phyloP scores from a whole-genome alignment of 2,113 vertebrate species.

The Alosa alosa region DNA sequence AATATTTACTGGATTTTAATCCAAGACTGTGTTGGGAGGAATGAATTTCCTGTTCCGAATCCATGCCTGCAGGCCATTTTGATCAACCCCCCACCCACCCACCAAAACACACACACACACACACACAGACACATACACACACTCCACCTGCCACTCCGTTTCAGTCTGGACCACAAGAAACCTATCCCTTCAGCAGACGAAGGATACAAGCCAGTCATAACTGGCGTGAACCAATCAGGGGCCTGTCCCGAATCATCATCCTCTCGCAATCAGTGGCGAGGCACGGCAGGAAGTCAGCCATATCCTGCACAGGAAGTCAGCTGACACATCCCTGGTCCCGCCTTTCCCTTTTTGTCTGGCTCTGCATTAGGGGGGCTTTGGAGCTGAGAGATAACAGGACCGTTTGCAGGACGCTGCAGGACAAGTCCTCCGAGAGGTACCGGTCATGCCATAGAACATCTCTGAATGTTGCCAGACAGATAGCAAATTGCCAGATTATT shows the following conservation, averaged over 20 bases:
- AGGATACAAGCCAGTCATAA: neutral
- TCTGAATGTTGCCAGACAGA: neutral
- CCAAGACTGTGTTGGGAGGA: neutral
- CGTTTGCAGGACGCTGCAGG: neutral
- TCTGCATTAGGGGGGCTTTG: constrained; percentile 48
- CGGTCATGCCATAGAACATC: neutral
- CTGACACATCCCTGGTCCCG: constrained; percentile 72
- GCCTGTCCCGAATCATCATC: neutral
- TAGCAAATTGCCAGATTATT: neutral
- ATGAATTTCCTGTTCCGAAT: neutral
- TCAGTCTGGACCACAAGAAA: neutral
- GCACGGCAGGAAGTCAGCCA: constrained; percentile 79
- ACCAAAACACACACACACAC: constrained; percentile 32
- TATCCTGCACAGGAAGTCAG: constrained; percentile 84
- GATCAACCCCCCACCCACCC: neutral
- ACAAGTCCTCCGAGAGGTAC: neutral
- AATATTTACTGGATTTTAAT: neutral
- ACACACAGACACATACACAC: constrained; percentile 7
- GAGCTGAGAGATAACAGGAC: neutral
- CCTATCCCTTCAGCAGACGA: neutral
- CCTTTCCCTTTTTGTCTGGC: constrained; percentile 74
- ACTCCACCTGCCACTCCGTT: neutral
- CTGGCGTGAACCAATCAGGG: neutral
- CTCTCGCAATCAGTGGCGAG: constrained; percentile 74
- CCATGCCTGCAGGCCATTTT: neutral